phyloP scores from a whole-genome alignment of 2,888 invertebrate species.

The Hydrotaea diabolus region DNA sequence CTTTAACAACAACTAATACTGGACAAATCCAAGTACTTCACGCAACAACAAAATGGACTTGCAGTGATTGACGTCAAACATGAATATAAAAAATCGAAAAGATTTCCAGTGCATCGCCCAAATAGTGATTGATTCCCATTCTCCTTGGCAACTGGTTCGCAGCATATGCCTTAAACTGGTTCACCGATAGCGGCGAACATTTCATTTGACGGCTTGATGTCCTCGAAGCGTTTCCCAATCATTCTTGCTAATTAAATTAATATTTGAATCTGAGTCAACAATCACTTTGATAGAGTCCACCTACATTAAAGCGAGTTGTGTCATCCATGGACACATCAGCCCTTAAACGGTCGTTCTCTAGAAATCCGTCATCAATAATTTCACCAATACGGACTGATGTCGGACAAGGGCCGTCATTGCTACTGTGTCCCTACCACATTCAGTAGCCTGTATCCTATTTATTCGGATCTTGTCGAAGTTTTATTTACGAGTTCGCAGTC shows the following conservation, averaged over 20 bases:
- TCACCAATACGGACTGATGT: no score
- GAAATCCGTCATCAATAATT: no score
- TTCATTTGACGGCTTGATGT: background rate
- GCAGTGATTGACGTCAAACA: conserved; percentile 19
- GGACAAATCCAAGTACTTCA: no score
- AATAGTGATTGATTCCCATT: conserved; percentile 40
- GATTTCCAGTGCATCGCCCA: background rate
- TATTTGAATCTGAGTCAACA: background rate
- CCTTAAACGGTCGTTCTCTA: no score
- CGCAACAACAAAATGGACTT: no score
- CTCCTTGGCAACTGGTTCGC: background rate
- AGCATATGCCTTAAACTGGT: conserved; percentile 6
- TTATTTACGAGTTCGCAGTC: conserved; percentile 43
- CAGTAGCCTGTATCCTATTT: conserved; percentile 26
- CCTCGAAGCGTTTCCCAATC: background rate
- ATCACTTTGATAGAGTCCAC: no score
- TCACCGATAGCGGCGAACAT: background rate
- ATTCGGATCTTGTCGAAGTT: conserved; percentile 30
- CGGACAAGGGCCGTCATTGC: no score
- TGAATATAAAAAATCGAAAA: conserved; percentile 27
- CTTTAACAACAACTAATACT: no score
- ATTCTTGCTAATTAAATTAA: background rate
- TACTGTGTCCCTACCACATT: conserved; percentile 52
- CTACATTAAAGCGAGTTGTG: no score
- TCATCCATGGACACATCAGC: no score